phyloP scores from a whole-genome alignment of 2,113 vertebrate species.

The Triplophysa tibetana region DNA sequence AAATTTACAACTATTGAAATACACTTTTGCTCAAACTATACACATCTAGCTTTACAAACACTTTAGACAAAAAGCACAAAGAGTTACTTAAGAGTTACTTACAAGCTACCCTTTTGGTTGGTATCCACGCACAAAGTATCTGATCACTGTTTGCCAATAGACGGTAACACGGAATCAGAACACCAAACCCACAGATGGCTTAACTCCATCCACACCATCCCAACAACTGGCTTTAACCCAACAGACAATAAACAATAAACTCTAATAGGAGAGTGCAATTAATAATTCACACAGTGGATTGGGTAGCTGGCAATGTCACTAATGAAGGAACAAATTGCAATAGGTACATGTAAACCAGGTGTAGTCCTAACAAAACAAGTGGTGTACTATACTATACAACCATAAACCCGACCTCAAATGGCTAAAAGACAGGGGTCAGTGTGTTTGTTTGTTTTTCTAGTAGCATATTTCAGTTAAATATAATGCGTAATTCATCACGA shows the following conservation, averaged over 20 bases:
- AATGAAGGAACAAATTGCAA: constrained; percentile 65
- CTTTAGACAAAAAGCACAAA: neutral
- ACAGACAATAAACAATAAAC: constrained; percentile 75
- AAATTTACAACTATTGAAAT: neutral
- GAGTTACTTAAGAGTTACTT: constrained; percentile 48
- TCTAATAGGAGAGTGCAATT: constrained; percentile 67
- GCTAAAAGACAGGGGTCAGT: too few relatives aligned
- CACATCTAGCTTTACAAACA: neutral
- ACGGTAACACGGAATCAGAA: constrained; percentile 53
- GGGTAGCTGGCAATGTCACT: constrained; percentile 71
- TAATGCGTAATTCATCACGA: too few relatives aligned
- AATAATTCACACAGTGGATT: constrained; percentile 77
- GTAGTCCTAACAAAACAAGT: too few relatives aligned
- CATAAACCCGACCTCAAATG: too few relatives aligned
- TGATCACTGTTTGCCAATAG: constrained; percentile 14
- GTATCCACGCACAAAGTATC: constrained; percentile 27
- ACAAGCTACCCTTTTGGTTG: constrained; percentile 36
- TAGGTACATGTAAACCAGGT: constrained; percentile 45
- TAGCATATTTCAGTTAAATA: too few relatives aligned
- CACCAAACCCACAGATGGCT: constrained; percentile 57
- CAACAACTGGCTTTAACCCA: constrained; percentile 54
- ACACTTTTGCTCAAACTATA: neutral
- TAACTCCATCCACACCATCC: constrained; percentile 60
- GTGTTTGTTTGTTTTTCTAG: too few relatives aligned
- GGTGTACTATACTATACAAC: too few relatives aligned